phyloP scores from a whole-genome alignment of 2,113 vertebrate species.

The Climacteris rufus region DNA sequence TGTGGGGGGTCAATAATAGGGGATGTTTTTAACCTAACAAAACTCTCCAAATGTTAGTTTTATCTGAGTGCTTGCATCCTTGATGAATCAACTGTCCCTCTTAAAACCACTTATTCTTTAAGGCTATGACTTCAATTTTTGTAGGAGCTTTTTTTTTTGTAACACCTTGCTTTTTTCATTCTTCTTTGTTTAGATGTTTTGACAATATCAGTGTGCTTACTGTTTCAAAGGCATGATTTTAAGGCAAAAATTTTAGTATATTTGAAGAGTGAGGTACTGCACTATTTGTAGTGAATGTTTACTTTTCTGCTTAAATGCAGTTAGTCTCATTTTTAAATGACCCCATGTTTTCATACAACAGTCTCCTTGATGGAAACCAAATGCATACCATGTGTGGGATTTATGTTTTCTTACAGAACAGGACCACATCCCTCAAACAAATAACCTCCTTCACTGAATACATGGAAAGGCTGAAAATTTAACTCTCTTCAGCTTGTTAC shows the following conservation, averaged over 20 bases:
- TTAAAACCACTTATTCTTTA: neutral
- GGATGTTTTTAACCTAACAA: neutral
- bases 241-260: neutral
- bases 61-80: neutral
- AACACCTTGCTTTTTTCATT: neutral
- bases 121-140: neutral
- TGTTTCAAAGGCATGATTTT: neutral
- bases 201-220: neutral
- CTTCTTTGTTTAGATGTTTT: neutral
- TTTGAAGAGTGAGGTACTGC: neutral
- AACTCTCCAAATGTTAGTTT: neutral
- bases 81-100: neutral
- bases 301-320: neutral
- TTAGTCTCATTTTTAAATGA: neutral
- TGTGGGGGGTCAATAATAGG: neutral
- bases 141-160: neutral
- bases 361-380: neutral
- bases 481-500: neutral
- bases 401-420: neutral
- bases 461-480: neutral
- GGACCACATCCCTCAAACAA: neutral
- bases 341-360: neutral
- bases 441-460: neutral
- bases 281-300: neutral
- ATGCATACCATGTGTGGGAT: neutral